Conservation (phyloP, 2,113 vertebrate genomes). For the Origma solitaria region DNA sequence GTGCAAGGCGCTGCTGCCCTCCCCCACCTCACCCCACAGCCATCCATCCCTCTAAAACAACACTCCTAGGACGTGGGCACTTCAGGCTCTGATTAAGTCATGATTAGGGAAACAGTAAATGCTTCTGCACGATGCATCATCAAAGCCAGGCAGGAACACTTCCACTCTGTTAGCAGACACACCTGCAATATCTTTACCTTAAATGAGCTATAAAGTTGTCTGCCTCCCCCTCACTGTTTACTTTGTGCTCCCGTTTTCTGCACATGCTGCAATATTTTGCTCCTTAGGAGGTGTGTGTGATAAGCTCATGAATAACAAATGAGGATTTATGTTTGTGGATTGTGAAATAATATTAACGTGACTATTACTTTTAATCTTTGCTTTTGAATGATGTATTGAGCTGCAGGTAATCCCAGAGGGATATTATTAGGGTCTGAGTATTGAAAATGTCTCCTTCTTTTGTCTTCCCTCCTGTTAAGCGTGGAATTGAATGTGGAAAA, state of each 20-base stretch:
- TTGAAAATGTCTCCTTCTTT: conserved; percentile 40
- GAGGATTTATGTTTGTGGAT: conserved; percentile 58
- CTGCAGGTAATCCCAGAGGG: conserved; percentile 56
- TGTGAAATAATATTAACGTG: conserved; percentile 51
- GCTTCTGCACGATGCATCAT: background rate
- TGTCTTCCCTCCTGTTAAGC: conserved; percentile 22
- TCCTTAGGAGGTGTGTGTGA: conserved; percentile 22
- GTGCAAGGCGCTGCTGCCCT: background rate
- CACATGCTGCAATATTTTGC: conserved; percentile 42
- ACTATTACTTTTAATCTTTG: conserved; percentile 64
- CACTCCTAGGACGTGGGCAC: background rate
- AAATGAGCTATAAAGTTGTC: conserved; percentile 35
- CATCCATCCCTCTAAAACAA: background rate
- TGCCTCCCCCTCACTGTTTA: background rate
- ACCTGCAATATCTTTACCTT: conserved; percentile 18
- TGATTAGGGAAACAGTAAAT: background rate
- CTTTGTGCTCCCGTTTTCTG: conserved; percentile 30
- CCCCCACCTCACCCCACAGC: background rate
- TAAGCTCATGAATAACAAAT: conserved; percentile 64
- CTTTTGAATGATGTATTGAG: conserved; percentile 43
- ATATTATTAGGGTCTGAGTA: conserved; percentile 20
- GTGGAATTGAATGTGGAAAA: conserved; percentile 2
- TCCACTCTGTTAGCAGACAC: background rate
- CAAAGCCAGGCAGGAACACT: background rate
- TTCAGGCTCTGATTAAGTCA: background rate